Conservation (phyloP, 2,888 invertebrate genomes). For the Volucella zonaria region DNA sequence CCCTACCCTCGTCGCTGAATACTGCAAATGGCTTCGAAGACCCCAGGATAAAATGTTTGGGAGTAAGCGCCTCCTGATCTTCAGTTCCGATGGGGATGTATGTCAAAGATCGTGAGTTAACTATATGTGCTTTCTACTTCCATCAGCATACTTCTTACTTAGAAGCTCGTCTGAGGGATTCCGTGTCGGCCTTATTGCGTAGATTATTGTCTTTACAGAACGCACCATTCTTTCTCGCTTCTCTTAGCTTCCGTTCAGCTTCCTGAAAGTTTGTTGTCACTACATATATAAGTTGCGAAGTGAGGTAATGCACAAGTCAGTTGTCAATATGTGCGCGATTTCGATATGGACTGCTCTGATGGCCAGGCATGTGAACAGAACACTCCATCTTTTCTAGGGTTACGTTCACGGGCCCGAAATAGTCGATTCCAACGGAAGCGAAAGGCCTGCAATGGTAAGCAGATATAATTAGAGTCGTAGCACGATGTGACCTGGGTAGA, state of each 20-base stretch:
- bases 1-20: background rate
- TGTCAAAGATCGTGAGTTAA: constrained; percentile 68
- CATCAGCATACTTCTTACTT: constrained; percentile 28
- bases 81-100: constrained; percentile 32
- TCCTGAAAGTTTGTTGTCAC: constrained; percentile 48
- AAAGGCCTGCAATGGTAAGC: constrained; percentile 7
- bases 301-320: constrained; percentile 34
- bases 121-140: constrained; percentile 55
- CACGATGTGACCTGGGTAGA: no score
- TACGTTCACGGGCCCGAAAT: constrained; percentile 40
- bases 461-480: background rate
- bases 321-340: constrained; percentile 20
- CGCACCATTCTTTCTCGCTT: constrained; percentile 43
- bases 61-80: constrained; percentile 68
- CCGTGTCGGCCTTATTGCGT: no score
- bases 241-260: constrained; percentile 7
- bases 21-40: background rate
- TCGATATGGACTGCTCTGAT: no score
- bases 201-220: no score
- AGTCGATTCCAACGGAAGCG: constrained; percentile 29
- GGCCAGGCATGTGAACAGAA: constrained; percentile 12
- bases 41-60: constrained; percentile 73
- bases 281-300: constrained; percentile 39
- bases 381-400: no score
- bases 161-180: constrained; percentile 73